Evolutionary conservation across 2,113 vertebrate species (phyloP).

Genomic region (Apteryx owenii): DNA sequence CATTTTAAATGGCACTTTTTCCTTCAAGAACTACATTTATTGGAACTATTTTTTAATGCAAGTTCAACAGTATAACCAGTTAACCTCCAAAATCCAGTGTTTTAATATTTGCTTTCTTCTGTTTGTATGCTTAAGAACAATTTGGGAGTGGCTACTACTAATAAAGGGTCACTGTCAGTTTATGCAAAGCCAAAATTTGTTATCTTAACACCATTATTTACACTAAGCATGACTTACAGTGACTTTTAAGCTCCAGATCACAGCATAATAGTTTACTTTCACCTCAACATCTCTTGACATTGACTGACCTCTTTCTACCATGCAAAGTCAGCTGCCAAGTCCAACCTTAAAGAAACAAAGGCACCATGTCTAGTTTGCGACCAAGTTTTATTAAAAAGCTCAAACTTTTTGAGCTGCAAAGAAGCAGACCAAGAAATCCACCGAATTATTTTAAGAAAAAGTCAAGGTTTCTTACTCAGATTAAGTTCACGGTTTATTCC

Average conservation of each 20-base stretch:
- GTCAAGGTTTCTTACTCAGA: slow-evolving; percentile 25
- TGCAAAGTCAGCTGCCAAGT: slow-evolving; percentile 37
- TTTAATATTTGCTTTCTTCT: neutral
- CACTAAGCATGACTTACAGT: neutral
- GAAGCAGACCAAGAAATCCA: slow-evolving; percentile 47
- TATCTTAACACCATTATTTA: neutral
- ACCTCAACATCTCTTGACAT: slow-evolving; percentile 35
- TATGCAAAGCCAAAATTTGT: slow-evolving; percentile 41
- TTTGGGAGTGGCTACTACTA: slow-evolving; percentile 7
- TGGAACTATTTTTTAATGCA: neutral
- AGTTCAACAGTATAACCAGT: neutral
- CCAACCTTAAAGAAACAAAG: slow-evolving; percentile 48
- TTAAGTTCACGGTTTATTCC: slow-evolving; percentile 33
- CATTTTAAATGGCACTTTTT: neutral
- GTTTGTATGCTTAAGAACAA: neutral
- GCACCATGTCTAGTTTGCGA: slow-evolving; percentile 2
- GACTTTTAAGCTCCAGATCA: slow-evolving; percentile 14
- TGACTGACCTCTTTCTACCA: slow-evolving; percentile 27
- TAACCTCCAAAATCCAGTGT: neutral
- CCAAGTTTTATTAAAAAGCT: slow-evolving; percentile 30
- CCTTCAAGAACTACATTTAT: neutral
- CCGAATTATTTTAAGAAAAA: neutral
- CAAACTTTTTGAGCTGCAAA: slow-evolving; percentile 20
- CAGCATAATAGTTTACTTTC: slow-evolving; percentile 27
- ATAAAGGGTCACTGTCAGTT: neutral